These are phyloP conservation scores for Bubalus kerabau DNA, from an alignment of 2,113 vertebrate genomes.

Conservation along the genomic window DNA sequence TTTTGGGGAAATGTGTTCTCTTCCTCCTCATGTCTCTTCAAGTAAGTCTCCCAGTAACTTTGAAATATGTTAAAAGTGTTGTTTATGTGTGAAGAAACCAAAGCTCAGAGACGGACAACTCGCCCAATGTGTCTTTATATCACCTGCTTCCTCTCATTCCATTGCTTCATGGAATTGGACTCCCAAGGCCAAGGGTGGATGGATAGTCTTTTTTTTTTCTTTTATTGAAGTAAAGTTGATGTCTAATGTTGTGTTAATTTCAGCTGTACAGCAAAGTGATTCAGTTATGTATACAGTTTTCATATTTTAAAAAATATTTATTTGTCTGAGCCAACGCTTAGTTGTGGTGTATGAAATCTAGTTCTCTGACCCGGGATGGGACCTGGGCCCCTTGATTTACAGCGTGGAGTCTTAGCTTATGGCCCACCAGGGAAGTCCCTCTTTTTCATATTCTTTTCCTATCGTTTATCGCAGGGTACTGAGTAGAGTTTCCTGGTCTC, in stretches of 20 bases:
- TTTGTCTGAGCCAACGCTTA: no score
- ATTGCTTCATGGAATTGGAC: background rate
- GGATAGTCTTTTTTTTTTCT: no score
- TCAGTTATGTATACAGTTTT: no score
- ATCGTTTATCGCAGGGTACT: background rate
- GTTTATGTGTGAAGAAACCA: background rate
- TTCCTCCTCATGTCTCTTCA: background rate
- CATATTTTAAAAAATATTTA: no score
- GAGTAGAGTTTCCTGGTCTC: background rate
- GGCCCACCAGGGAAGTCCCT: background rate
- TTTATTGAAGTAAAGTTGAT: no score
- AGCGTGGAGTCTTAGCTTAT: background rate
- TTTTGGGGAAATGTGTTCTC: background rate
- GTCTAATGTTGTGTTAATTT: no score
- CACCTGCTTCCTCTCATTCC: background rate
- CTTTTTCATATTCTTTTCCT: background rate
- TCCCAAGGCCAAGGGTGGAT: fast-evolving
- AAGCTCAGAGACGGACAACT: background rate
- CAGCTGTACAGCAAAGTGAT: no score
- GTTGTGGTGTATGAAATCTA: no score
- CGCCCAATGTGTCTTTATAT: no score
- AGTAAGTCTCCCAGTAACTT: background rate
- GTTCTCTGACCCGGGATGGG: no score
- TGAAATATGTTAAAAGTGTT: fast-evolving
- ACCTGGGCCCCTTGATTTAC: no score